Evolutionary conservation across 2,888 invertebrate species (phyloP), one percentile per base, ranked within the genome.

Genomic region (Tiphia femorata): DNA sequence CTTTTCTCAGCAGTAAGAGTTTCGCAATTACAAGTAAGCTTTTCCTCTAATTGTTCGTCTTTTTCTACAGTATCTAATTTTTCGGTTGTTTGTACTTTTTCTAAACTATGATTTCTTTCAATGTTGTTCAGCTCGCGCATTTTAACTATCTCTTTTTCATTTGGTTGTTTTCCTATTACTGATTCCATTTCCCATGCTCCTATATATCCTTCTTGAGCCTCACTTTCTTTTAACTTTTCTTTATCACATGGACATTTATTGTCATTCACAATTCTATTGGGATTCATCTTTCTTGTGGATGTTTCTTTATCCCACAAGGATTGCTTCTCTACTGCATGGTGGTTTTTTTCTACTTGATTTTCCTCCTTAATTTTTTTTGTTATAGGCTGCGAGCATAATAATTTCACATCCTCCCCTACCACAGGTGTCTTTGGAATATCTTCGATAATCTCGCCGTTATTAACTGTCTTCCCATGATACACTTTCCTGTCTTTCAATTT

Each of bases 121-220:
- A 21, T 21, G 3, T 58, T 62, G 10, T 43, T 42, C 3, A 35
- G 33, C 6, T 30, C 35, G 5, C 48, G 40, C 33, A 46, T 50
- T 5, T 57, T 67, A 21, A 44, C 35, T n/a, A 49, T 38, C 7
- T 64, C 55, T 21, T 54, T 51, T 35, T 37, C 53, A 52, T 50
- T 68, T 3, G 68, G 29, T 25, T 70, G 72, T 25, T 59, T 44
- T 23, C 67, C 58, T 12, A 59, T 62, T 10, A 56, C 21, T n/a
- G 70, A 57, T 30, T 72, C 68, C 41, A 61, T 64, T 41, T 77
- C 72, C 77, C 77, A 77, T 37, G 72, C 72, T 49, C 73, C 68
- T 10, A 68, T 41, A 12, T 65, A 71, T 43, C 41, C 61, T 12
- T 65, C 64, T 1, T 58, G 53, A 0, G 25, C n/a, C 29, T 69